Conservation (phyloP, 2,888 invertebrate species). For the Cyclophora punctaria region DNA sequence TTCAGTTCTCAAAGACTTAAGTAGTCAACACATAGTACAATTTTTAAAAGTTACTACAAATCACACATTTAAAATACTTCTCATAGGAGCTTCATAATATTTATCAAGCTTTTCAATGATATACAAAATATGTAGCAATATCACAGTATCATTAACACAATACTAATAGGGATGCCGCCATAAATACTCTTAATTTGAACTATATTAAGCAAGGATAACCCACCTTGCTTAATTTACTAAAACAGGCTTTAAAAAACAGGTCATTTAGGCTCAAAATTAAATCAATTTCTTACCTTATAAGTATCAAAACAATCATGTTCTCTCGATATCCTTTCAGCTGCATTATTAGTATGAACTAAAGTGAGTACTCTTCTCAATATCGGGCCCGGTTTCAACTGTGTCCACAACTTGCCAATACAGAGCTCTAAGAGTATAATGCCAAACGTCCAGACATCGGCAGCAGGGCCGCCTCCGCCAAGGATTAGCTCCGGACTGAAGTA, state of each 20-base stretch:
- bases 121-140: too few relatives aligned
- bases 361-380: constrained; percentile 84
- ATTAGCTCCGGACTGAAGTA: constrained; percentile 90
- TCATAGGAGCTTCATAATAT: too few relatives aligned
- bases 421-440: constrained; percentile 93
- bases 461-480: constrained; percentile 80
- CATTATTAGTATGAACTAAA: constrained; percentile 73
- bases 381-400: constrained; percentile 82
- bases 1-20: too few relatives aligned
- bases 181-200: too few relatives aligned
- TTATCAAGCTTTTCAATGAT: too few relatives aligned
- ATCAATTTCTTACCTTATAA: constrained; percentile 71
- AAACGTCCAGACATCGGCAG: constrained; percentile 94
- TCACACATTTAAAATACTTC: too few relatives aligned
- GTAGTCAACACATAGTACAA: too few relatives aligned
- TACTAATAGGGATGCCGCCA: too few relatives aligned
- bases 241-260: background rate
- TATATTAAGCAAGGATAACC: too few relatives aligned
- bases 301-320: constrained; percentile 82
- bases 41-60: too few relatives aligned
- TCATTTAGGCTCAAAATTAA: background rate
- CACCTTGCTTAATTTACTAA: too few relatives aligned
- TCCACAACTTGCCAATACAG: constrained; percentile 83
- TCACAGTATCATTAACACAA: too few relatives aligned
- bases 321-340: constrained; percentile 81